These are phyloP conservation scores for Urocolius indicus DNA, from an alignment of 2,113 vertebrate species.

Conservation along the genomic window DNA sequence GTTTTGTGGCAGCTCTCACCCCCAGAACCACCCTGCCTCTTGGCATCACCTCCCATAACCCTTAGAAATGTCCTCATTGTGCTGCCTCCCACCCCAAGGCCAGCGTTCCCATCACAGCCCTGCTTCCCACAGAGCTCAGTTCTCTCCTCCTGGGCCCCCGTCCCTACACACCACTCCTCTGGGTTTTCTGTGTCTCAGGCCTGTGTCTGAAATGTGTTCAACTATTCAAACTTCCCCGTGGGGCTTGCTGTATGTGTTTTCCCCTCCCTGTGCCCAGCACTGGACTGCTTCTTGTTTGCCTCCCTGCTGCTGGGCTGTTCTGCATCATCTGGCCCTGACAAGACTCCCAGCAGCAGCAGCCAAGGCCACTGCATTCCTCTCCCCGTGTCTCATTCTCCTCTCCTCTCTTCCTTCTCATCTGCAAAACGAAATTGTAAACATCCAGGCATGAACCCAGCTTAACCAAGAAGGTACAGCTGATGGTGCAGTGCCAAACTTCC, in stretches of 20 bases:
- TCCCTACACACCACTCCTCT: neutral
- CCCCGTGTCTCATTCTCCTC: neutral
- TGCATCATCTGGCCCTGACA: neutral
- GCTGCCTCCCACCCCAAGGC: neutral
- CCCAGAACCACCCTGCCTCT: neutral
- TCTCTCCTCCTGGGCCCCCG: neutral
- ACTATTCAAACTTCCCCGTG: neutral
- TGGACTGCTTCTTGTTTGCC: neutral
- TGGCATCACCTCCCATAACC: neutral
- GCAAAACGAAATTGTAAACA: neutral
- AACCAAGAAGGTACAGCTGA: neutral
- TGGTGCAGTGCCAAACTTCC: neutral
- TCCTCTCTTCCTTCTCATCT: neutral
- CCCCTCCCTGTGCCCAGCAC: neutral
- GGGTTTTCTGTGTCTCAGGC: neutral
- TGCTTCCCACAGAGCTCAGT: neutral
- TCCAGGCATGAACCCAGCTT: neutral
- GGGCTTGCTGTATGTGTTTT: neutral
- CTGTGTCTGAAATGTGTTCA: neutral
- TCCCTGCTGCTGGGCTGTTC: neutral
- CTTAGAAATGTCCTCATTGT: neutral
- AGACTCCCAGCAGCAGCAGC: neutral
- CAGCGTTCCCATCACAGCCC: neutral
- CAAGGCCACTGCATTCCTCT: neutral
- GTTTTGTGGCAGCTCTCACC: slow-evolving; percentile 8